Base-by-base conservation (phyloP, 2,797 vertebrate genomes). In the Sarcoramphus papa region DNA sequence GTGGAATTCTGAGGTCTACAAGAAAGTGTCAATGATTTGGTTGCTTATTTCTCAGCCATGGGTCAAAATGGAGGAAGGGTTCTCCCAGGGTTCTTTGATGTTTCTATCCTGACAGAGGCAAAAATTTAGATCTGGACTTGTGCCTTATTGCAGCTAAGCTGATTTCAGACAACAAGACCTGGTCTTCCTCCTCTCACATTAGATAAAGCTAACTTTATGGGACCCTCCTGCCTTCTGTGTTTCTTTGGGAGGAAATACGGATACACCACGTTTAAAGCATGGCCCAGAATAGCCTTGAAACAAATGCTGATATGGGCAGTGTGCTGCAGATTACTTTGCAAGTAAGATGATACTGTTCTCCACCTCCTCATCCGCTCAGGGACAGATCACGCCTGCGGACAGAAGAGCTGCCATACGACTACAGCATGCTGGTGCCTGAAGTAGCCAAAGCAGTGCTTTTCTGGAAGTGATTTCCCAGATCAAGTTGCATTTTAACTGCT, bases 321-420 rank as follows among this genome's bases (percentile, higher is more conserved):
- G 48, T 45, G 80, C 31, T 72, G 54, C 62, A 75, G 50, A 50
- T 64, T 75, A 25, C n/a, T 79, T 76, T 88, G 70, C 80, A 75
- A 53, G 43, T 30, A 45, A 67, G 73, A 40, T 30, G 45, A 33
- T 31, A 7, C 21, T 22, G 12, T 40, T 80, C n/a, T 65, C 28
- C 25, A 25, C 17, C 40, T 85, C 53, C 56, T 73, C 40, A 17
- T 54, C 60, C 0, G 1, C 41, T 51, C 30, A 11, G 37, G 43
- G 41, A 24, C 28, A 15, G 62, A 19, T 85, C 41, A 33, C 0
- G 0, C 17, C 74, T 85, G 68, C 4, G 2, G 57, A 30, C 24
- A 43, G 56, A 56, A 50, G n/a, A 75, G 41, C 67, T 53, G 7
- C 78, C n/a, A 1, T 28, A 3, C 19, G 45, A 50, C 51, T 67